Base-by-base conservation (phyloP, 1,140 invertebrate genomes). In the Heliconius eleuchia region DNA sequence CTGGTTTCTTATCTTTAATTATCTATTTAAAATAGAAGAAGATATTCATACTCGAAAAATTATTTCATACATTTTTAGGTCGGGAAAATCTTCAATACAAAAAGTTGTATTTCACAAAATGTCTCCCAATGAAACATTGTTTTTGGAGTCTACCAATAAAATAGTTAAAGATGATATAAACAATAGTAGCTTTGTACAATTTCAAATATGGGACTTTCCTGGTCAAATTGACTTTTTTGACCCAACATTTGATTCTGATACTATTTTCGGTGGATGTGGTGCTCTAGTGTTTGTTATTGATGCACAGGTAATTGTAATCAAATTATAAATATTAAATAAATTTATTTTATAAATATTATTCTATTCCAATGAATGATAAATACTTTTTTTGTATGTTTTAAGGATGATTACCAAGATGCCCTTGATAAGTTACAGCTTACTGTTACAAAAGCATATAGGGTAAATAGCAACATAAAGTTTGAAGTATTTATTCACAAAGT, bases 81-180 rank as follows among this genome's bases (percentile, higher is more conserved):
- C 99, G 93, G 99, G 99, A 79, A 99, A 99, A 95, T 99, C 99
- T n/a, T 99, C 99, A 3, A 99, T 99, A 89, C 98, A 99, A 92
- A 99, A 99, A 96, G 99, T 99, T 11, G 99, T 99, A 18, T 99
- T 99, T 95, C 99, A 99, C 89, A 99, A 99, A 96, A 99, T 99
- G 98, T 99, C 99, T 16, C 99, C 99, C 11, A 99, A 99, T 95
- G 99, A 99, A 95, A 99, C 99, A 5, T 95, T 99, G n/a, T 99
- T 99, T 87, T 95, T 99, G 57, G 99, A 99, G 94, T 99, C 98
- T 84, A 99, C 99, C 77, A 99, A 99, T 91, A 99, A 99, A 96
- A 99, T 99, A 84, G 98, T 99, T 4, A 99, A 99, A 95, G 99
- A 99, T 95, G 98, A 99, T 95, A 98, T 98, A 80, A 97, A 98